Conservation (phyloP, 2,113 vertebrate genomes). For the cattle (Bos taurus) region ARS-UCD2.0 NC_037348.1:16831501-16832000, state of each 20-base stretch:
- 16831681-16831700: accelerated
- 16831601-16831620: constrained; percentile 53
- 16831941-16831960: neutral
- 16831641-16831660: accelerated
- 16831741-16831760: accelerated
- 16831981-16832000: neutral
- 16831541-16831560: constrained; percentile 68
- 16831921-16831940: neutral
- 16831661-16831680: neutral
- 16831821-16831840: neutral
- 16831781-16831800: neutral
- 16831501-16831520: constrained; percentile 53
- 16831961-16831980: neutral
- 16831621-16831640: neutral
- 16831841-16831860: neutral
- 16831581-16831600: constrained; percentile 29
- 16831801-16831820: neutral
- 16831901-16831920: neutral
- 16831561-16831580: constrained; percentile 62
- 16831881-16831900: neutral
- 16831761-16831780: neutral
- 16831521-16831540: constrained; percentile 64
- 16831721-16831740: accelerated
- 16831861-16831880: neutral
- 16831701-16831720: neutral